Evolutionary conservation across 1,140 invertebrate species (phyloP).

Genomic region (Sinella curviseta): DNA sequence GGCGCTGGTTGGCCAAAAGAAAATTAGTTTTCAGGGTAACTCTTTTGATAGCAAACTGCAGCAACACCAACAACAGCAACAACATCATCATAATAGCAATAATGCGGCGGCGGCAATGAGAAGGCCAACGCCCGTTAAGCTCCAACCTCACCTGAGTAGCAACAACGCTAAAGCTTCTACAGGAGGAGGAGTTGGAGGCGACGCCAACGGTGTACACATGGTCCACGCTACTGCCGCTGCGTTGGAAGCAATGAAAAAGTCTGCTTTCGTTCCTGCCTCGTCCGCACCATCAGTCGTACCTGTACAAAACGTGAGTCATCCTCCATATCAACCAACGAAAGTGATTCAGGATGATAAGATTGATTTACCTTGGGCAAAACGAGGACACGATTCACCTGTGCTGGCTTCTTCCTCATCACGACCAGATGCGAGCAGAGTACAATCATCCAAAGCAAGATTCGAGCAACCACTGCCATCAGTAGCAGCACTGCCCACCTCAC

Average conservation of each 20-base stretch:
- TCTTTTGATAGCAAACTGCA: slow-evolving; percentile 12
- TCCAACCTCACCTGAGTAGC: neutral
- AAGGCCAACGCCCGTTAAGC: neutral
- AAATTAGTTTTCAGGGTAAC: neutral
- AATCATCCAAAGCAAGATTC: slow-evolving; percentile 28
- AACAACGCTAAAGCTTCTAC: no score
- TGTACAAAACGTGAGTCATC: neutral
- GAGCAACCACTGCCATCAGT: neutral
- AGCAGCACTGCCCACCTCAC: neutral
- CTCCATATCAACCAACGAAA: neutral
- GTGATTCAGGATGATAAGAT: slow-evolving; percentile 26
- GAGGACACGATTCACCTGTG: neutral
- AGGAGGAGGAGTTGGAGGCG: no score
- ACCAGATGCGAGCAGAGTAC: neutral
- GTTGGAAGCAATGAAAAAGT: slow-evolving; percentile 41
- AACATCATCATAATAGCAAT: neutral
- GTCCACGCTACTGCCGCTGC: slow-evolving; percentile 47
- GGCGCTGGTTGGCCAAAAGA: neutral
- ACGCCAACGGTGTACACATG: slow-evolving; percentile 47
- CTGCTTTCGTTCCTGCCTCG: slow-evolving; percentile 6
- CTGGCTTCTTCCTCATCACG: neutral
- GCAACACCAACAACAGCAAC: neutral
- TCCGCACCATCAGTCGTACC: slow-evolving; percentile 16
- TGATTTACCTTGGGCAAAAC: slow-evolving; percentile 38
- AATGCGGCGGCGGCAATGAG: no score